phyloP scores from a whole-genome alignment of 2,888 invertebrate genomes.

The Morpho helenor region DNA sequence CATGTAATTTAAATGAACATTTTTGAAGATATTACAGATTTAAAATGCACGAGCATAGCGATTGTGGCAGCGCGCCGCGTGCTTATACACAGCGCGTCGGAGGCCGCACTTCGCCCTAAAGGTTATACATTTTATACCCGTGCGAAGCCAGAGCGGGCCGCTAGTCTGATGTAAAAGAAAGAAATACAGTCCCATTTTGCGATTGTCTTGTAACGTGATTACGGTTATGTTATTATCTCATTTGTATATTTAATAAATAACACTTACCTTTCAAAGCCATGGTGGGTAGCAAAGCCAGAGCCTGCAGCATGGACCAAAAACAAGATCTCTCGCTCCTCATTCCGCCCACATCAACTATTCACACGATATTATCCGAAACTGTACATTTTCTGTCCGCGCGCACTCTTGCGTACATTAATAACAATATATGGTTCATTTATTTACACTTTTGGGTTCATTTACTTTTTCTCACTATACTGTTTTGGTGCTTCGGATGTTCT shows the following conservation, averaged over 20 bases:
- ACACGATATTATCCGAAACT: slow-evolving; percentile 46
- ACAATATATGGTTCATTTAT: slow-evolving; percentile 27
- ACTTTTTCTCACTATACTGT: slow-evolving; percentile 9
- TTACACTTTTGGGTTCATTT: slow-evolving; percentile 26
- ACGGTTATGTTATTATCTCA: not conserved
- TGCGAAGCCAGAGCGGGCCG: no score
- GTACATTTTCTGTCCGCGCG: slow-evolving; percentile 44
- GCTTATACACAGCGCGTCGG: no score
- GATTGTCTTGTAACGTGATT: not conserved
- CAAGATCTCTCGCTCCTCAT: slow-evolving; percentile 67
- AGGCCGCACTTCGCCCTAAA: no score
- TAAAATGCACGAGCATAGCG: no score
- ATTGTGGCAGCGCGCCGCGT: no score
- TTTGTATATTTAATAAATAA: not conserved
- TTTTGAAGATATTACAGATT: no score
- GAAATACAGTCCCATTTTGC: no score
- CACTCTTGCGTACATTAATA: slow-evolving; percentile 30
- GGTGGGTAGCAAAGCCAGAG: slow-evolving; percentile 60
- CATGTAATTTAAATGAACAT: no score
- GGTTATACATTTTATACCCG: no score
- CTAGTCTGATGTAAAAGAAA: no score
- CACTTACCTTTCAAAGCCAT: slow-evolving; percentile 69
- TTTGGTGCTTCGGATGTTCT: no score
- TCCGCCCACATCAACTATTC: slow-evolving; percentile 44
- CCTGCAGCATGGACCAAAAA: slow-evolving; percentile 69